Percentiles rank a stretch among this genome's conserved stretches.
These are phyloP conservation scores for Tipula helvola DNA, from an alignment of 2,888 invertebrate genomes.

Conservation along the genomic window DNA sequence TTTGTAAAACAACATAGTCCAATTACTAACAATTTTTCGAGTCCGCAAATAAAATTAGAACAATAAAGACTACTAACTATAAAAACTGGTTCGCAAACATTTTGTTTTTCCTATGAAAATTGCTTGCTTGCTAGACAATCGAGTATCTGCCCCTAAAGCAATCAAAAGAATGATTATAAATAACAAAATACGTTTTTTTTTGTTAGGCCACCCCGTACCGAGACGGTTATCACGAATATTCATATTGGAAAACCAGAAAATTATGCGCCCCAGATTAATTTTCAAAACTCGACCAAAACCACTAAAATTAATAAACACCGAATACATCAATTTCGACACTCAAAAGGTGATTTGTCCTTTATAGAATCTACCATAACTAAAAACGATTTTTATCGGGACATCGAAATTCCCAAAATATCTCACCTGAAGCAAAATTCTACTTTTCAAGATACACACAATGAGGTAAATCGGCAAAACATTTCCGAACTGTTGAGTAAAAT, in stretches of 20 bases:
- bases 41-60: no score
- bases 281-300: not conserved
- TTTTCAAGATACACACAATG: not conserved
- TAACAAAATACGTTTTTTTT: not conserved
- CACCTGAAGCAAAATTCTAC: not conserved
- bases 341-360: no score
- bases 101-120: no score
- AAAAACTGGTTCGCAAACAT: no score
- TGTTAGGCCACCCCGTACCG: not conserved
- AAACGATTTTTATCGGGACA: no score
- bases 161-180: not conserved
- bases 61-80: no score
- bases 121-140: no score
- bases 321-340: not conserved
- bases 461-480: not conserved
- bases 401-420: no score
- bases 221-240: not conserved
- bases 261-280: not conserved
- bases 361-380: no score
- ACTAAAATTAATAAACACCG: not conserved
- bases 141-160: no score
- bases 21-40: no score
- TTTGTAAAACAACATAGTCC: no score
- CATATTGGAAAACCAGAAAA: not conserved
- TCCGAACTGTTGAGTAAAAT: not conserved